These are phyloP conservation scores for Protosalanx chinensis DNA, from an alignment of 2,797 vertebrate genomes.

Conservation along the genomic window DNA sequence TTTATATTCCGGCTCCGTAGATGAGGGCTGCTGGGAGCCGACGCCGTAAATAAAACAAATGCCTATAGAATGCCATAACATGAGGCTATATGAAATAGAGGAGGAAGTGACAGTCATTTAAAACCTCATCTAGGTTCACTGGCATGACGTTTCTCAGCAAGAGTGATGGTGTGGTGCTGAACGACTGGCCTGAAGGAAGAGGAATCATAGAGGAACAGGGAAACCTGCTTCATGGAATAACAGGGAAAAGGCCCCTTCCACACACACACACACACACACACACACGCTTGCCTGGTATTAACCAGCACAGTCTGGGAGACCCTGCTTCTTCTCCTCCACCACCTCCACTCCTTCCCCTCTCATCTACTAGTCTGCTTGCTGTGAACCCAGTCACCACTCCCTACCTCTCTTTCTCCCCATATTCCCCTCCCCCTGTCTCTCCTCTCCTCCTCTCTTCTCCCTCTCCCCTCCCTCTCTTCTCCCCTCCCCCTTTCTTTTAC, in stretches of 20 bases:
- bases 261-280: constrained; percentile 25
- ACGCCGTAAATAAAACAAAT: constrained; percentile 46
- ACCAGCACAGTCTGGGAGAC: not conserved
- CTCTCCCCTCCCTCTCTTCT: no score
- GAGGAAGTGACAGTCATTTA: constrained; percentile 64
- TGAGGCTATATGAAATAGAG: constrained; percentile 51
- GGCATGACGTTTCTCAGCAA: constrained; percentile 55
- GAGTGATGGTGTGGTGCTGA: constrained; percentile 52
- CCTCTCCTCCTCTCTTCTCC: not conserved
- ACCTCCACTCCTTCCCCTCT: not conserved
- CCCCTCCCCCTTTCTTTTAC: no score
- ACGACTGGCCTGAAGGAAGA: constrained; percentile 40
- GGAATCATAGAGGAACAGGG: constrained; percentile 39
- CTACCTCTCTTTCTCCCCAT: no score
- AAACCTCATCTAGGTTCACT: constrained; percentile 58
- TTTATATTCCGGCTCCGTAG: constrained; percentile 51
- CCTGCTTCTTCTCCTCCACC: not conserved
- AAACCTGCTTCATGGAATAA: constrained; percentile 49
- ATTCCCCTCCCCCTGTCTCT: not conserved
- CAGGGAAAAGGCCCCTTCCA: constrained; percentile 44
- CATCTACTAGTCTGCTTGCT: constrained; percentile 5
- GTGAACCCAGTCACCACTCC: not conserved
- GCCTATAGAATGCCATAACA: constrained; percentile 57
- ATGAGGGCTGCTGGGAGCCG: constrained; percentile 41
- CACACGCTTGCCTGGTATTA: constrained; percentile 28